Evolutionary conservation across 2,888 invertebrate species (phyloP).

Genomic region (Cecidostiba fungosa): DNA sequence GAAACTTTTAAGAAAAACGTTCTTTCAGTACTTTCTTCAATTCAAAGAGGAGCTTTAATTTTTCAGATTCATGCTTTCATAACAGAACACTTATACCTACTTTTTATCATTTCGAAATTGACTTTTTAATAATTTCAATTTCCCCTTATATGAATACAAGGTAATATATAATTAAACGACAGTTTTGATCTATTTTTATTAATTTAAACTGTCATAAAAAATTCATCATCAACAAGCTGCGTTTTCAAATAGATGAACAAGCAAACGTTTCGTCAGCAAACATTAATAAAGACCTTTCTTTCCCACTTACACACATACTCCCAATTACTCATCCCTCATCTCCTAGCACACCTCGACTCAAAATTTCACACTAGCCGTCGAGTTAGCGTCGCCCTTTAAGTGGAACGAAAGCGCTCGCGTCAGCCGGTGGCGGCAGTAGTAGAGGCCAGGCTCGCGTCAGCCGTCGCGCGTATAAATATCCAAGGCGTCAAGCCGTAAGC

Average conservation of each 20-base stretch:
- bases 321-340: not conserved
- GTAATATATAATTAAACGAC: not conserved
- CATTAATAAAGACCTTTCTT: not conserved
- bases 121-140: not conserved
- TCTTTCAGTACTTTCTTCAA: not conserved
- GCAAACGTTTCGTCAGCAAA: too few relatives aligned
- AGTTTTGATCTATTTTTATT: too few relatives aligned
- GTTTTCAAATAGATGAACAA: too few relatives aligned
- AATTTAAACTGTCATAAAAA: not conserved
- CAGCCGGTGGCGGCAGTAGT: slow-evolving; percentile 13
- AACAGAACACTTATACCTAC: not conserved
- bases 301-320: too few relatives aligned
- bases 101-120: not conserved
- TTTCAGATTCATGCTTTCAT: not conserved
- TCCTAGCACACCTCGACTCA: not conserved
- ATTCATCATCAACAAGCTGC: too few relatives aligned
- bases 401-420: slow-evolving; percentile 20
- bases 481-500: not conserved
- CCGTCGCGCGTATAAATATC: not conserved
- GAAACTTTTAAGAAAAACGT: not conserved
- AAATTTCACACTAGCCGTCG: not conserved
- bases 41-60: not conserved
- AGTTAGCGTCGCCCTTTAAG: slow-evolving; percentile 15
- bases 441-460: slow-evolving; percentile 23
- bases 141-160: not conserved